These are phyloP conservation scores for Dinomys branickii DNA, from an alignment of 2,113 vertebrate genomes.

Conservation along the genomic window DNA sequence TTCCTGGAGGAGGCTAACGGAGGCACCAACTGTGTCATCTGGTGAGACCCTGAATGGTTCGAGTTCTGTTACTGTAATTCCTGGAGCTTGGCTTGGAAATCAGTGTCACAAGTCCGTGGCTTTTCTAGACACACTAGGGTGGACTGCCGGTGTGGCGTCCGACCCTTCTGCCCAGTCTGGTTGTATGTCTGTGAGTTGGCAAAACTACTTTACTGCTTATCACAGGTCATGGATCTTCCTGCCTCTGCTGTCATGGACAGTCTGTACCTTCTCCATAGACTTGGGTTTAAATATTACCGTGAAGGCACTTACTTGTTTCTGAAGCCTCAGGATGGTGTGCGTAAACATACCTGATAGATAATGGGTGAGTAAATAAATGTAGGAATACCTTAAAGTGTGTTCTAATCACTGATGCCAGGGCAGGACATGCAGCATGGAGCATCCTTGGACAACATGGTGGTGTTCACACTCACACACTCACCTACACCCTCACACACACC, in stretches of 20 bases:
- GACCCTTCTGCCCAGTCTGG: background rate
- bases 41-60: background rate
- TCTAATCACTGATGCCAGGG: background rate
- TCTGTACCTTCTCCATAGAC: background rate
- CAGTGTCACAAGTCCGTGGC: accelerated
- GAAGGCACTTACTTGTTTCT: background rate
- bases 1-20: background rate
- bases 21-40: background rate
- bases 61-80: background rate
- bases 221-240: background rate
- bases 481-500: background rate
- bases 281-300: too few species aligned
- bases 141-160: accelerated
- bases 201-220: background rate
- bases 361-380: background rate
- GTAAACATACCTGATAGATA: background rate
- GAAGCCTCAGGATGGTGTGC: background rate
- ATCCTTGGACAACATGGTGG: background rate
- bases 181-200: background rate
- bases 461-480: background rate
- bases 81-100: background rate
- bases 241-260: background rate
- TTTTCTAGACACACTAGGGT: background rate
- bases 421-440: background rate
- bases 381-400: background rate